phyloP scores from a whole-genome alignment of 2,888 invertebrate species.

The Machimus rusticus region DNA sequence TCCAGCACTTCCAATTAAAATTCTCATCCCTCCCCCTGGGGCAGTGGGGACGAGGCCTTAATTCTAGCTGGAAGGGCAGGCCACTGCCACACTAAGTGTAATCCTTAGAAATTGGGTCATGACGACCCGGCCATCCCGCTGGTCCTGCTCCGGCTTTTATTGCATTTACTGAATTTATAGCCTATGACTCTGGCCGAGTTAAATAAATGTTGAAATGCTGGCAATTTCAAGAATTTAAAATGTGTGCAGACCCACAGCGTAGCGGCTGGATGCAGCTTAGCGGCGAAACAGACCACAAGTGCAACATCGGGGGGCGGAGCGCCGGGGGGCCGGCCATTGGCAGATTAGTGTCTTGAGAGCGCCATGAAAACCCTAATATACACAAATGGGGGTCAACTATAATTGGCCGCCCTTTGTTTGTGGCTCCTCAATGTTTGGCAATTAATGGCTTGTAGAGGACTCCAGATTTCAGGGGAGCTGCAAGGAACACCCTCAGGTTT shows the following conservation, averaged over 20 bases:
- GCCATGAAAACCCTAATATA: not conserved
- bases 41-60: not conserved
- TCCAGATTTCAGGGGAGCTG: not conserved
- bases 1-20: constrained; percentile 25
- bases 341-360: constrained; percentile 2
- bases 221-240: constrained; percentile 17
- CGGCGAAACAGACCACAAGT: not conserved
- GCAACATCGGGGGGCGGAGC: not conserved
- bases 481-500: not conserved
- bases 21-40: not conserved
- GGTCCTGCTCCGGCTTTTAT: constrained; percentile 11
- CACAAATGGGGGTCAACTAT: constrained; percentile 1
- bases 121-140: not conserved
- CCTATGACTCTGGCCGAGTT: constrained; percentile 12
- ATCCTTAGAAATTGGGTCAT: constrained; percentile 29
- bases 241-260: not conserved
- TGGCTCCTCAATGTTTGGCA: not conserved
- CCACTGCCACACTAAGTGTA: not conserved
- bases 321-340: not conserved
- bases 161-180: constrained; percentile 24
- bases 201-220: constrained; percentile 28
- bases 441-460: not conserved
- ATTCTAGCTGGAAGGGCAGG: not conserved
- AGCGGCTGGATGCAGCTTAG: not conserved
- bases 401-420: not conserved